phyloP scores from a whole-genome alignment of 2,888 invertebrate species.

The Noctua pronuba region DNA sequence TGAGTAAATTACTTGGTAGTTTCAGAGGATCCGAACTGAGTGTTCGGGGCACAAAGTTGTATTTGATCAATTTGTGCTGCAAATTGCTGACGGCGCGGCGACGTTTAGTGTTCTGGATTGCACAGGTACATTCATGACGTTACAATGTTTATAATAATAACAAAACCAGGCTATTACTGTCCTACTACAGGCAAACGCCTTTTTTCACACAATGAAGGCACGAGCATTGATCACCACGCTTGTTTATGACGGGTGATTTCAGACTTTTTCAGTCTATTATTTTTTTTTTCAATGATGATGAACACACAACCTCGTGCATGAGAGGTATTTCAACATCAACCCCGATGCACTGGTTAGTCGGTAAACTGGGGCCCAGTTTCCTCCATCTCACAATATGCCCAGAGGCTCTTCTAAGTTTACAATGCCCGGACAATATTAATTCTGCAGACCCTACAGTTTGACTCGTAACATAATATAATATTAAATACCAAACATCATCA shows the following conservation, averaged over 20 bases:
- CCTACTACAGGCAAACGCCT: background rate
- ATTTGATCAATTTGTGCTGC: slow-evolving; percentile 57
- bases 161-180: background rate
- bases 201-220: background rate
- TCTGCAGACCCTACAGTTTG: background rate
- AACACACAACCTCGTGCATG: background rate
- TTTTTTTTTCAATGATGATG: background rate
- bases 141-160: background rate
- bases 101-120: slow-evolving; percentile 14
- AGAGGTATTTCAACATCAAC: background rate
- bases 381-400: background rate
- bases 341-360: background rate
- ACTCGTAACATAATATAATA: background rate
- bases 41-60: slow-evolving; percentile 53
- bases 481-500: slow-evolving; percentile 30
- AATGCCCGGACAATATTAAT: background rate
- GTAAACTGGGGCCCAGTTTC: background rate
- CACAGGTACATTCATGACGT: background rate
- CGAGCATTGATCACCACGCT: background rate
- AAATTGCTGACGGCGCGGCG: slow-evolving; percentile 22
- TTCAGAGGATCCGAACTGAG: slow-evolving; percentile 45
- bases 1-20: slow-evolving; percentile 66
- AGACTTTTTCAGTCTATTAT: background rate
- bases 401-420: slow-evolving; percentile 8
- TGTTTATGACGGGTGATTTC: background rate